Evolutionary conservation across 2,113 vertebrate species (phyloP), one percentile per base, ranked within the genome.

Genomic region (Hippopotamus amphibius): DNA sequence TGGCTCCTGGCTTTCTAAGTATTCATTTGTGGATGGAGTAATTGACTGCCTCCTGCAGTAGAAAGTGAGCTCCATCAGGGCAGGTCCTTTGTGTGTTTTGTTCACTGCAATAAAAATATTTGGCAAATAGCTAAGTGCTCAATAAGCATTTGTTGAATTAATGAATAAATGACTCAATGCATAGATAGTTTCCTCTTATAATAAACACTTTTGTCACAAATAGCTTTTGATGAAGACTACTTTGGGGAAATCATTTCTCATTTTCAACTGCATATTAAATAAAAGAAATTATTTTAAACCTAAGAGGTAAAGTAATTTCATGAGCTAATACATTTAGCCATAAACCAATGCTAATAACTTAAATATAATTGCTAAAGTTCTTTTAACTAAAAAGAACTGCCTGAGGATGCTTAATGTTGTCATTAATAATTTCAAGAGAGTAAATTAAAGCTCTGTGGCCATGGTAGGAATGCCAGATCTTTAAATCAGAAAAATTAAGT

Each of bases 381-480:
- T 94, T 97, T 93, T 89, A 90, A 96, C 37, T 88, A 95, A 86
- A 77, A 96, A 68, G 68, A 72, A 55, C 93, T 95, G 76, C 87
- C 59, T 69, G 80, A 63, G 68, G 88, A 84, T 69, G 24, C 16
- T 69, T 74, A 96, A 84, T 86, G 50, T 37, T 79, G 50, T 69
- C 72, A 76, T 89, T 96, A 96, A 93, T 97, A 96, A 92, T 93
- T 96, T 92, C 33, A 95, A 83, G 21, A 88, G 57, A 95, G 63
- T 83, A 92, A 97, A 72, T 92, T 95, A 92, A 93, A 95, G 10
- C 37, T 96, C 46, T 86, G 6, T 71, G 72, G 33, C 68, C 68
- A 81, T 59, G n/a, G 63, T 69, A 69, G 26, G 22, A 91, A 74
- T 74, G 22, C 61, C 43, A 80, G 33, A 82, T 94, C 48, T 97